These are phyloP conservation scores for Microtus pennsylvanicus DNA, from an alignment of 2,113 vertebrate genomes.

Conservation along the genomic window DNA sequence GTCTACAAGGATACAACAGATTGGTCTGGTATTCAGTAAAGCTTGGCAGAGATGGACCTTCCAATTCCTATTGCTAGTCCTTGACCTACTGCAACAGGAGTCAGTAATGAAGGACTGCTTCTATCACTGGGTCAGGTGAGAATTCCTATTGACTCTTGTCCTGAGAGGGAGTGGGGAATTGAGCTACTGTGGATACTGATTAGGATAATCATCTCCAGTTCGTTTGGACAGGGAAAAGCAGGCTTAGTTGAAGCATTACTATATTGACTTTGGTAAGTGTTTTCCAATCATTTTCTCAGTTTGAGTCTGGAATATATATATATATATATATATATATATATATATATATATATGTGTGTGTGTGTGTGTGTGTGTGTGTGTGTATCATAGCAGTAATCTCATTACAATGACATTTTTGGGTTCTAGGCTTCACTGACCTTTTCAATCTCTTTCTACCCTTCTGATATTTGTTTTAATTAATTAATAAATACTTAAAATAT, in stretches of 20 bases:
- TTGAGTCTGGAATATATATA: too few relatives aligned
- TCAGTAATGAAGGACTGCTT: not conserved
- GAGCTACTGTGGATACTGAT: not conserved
- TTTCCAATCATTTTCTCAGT: not conserved
- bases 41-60: not conserved
- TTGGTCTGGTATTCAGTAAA: too few relatives aligned
- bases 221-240: too few relatives aligned
- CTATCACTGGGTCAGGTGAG: not conserved
- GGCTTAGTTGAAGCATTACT: not conserved
- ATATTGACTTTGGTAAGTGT: not conserved
- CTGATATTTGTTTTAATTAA: too few relatives aligned
- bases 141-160: not conserved
- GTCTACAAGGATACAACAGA: not conserved
- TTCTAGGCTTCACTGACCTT: not conserved
- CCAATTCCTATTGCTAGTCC: not conserved
- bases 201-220: not conserved
- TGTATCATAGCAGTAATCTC: not conserved
- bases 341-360: too few relatives aligned
- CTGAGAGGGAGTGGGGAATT: too few relatives aligned
- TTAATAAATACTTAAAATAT: too few relatives aligned
- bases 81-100: not conserved
- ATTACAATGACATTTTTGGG: not conserved
- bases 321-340: too few relatives aligned
- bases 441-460: not conserved
- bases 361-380: too few relatives aligned